phyloP scores from a whole-genome alignment of 2,888 invertebrate species.

The Acanthopleura granulata region DNA sequence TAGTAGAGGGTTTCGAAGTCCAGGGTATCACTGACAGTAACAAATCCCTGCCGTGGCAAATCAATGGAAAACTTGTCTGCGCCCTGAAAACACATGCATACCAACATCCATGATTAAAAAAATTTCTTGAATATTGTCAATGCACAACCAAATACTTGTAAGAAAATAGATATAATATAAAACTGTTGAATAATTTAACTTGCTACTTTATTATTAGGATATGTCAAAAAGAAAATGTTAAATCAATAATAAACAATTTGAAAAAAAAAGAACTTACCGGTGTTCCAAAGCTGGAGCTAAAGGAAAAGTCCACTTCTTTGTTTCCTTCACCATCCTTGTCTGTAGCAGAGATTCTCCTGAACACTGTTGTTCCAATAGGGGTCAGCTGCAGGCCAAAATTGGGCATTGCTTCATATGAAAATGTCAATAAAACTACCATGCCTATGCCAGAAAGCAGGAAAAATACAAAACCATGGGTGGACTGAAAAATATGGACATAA shows the following conservation, averaged over 20 bases:
- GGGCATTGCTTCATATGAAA: background rate
- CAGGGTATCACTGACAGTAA: background rate
- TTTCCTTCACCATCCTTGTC: slow-evolving; percentile 35
- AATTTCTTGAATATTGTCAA: no score
- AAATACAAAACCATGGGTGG: no score
- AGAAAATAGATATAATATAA: no score
- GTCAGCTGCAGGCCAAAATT: slow-evolving; percentile 22
- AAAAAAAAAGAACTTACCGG: slow-evolving; percentile 18
- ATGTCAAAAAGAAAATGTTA: no score
- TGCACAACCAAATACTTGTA: no score
- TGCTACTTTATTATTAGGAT: no score
- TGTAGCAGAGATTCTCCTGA: slow-evolving; percentile 31
- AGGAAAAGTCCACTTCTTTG: slow-evolving; percentile 20
- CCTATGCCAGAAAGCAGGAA: no score
- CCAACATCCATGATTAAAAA: no score
- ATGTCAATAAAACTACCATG: background rate
- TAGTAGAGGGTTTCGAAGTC: slow-evolving; percentile 12
- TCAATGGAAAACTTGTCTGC: background rate
- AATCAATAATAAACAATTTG: no score
- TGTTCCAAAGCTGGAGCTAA: slow-evolving; percentile 17
- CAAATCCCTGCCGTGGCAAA: slow-evolving; percentile 4
- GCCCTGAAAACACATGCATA: no score
- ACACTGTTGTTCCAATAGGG: slow-evolving; percentile 28
- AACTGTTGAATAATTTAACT: no score
- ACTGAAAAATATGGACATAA: no score